A percentile compares a stretch with the other conserved stretches of the same genome.
Evolutionary conservation across 2,113 vertebrate species (phyloP).

Genomic region (Panthera tigris): DNA sequence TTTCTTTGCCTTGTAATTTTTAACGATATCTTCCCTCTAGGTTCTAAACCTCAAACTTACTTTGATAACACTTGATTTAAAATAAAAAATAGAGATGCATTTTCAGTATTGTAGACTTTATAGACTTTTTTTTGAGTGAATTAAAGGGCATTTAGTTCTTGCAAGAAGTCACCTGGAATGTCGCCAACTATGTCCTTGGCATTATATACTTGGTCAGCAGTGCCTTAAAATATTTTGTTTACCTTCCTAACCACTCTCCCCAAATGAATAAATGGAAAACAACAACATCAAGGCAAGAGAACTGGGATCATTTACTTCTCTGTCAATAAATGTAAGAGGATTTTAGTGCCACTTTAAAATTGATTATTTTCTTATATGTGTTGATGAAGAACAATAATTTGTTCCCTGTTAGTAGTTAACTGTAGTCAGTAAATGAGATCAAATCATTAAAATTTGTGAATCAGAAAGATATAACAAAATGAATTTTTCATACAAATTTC

Average conservation of each 20-base stretch:
- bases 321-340: constrained; percentile 24
- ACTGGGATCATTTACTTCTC: background rate
- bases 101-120: background rate
- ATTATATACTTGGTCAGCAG: background rate
- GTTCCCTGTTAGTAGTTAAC: constrained; percentile 17
- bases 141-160: constrained; percentile 28
- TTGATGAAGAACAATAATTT: background rate
- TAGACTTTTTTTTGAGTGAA: background rate
- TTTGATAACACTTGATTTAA: constrained; percentile 21
- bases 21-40: background rate
- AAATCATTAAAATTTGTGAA: constrained; percentile 28
- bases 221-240: constrained; percentile 4
- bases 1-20: constrained; percentile 44
- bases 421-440: background rate
- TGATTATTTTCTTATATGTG: background rate
- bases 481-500: background rate
- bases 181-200: background rate
- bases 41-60: constrained; percentile 16
- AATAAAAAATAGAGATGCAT: background rate
- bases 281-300: background rate
- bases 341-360: constrained; percentile 18
- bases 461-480: background rate
- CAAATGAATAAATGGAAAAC: background rate
- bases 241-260: background rate
- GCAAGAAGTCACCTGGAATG: background rate